Conservation (phyloP, 2,797 vertebrate species). For the Halcyon chelicuti region DNA sequence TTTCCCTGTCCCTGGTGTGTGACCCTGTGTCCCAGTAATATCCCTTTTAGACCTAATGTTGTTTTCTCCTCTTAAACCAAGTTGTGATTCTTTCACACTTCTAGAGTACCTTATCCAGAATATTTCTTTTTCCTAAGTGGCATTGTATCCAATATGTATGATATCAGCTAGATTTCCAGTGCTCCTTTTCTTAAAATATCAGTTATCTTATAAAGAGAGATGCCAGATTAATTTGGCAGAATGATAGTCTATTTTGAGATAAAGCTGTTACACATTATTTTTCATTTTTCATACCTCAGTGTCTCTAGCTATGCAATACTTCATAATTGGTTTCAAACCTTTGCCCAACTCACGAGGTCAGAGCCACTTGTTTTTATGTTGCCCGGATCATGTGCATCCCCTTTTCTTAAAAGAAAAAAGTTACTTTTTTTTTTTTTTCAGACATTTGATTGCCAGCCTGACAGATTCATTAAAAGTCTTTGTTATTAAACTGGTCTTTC, state of each 20-base stretch:
- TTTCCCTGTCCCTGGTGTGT: not conserved
- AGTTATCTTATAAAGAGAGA: not conserved
- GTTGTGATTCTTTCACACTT: not conserved
- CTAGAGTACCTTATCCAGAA: not conserved
- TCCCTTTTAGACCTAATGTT: not conserved
- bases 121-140: not conserved
- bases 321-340: not conserved
- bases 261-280: not conserved
- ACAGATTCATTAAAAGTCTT: not conserved
- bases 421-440: not conserved
- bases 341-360: not conserved
- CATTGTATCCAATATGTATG: not conserved
- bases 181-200: not conserved
- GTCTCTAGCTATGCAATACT: not conserved
- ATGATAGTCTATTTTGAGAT: not conserved
- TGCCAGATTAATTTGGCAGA: not conserved
- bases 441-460: not conserved
- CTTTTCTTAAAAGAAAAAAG: not conserved
- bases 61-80: not conserved
- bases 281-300: not conserved
- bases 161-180: not conserved
- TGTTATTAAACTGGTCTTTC: not conserved
- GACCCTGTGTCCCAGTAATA: not conserved
- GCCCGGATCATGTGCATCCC: not conserved
- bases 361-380: not conserved